Conservation (phyloP, 2,797 vertebrate genomes). For the Hirundo rustica region DNA sequence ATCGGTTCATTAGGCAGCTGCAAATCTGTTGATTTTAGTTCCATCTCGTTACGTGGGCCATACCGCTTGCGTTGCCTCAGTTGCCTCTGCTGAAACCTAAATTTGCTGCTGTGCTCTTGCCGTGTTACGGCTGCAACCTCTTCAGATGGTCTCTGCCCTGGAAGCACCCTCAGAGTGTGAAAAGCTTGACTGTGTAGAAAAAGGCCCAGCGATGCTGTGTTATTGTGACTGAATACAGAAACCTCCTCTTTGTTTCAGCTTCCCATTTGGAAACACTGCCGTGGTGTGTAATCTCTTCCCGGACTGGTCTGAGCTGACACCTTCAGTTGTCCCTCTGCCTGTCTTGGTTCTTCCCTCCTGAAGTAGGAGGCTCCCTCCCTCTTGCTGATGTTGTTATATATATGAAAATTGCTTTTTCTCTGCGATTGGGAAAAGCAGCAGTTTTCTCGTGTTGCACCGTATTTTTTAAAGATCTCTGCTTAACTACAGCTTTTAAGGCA, state of each 20-base stretch:
- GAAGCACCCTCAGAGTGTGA: background rate
- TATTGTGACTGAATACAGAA: background rate
- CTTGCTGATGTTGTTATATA: background rate
- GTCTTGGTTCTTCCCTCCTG: background rate
- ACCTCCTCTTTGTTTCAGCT: background rate
- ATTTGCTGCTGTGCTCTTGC: background rate
- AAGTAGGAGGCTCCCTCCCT: too few species aligned
- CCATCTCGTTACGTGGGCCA: background rate
- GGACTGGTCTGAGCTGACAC: background rate
- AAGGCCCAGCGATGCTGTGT: background rate
- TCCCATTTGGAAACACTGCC: background rate
- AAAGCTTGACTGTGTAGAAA: background rate
- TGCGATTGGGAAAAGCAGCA: background rate
- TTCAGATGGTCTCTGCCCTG: background rate
- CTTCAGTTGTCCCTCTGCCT: background rate
- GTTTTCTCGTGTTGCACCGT: background rate
- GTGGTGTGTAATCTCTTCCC: background rate
- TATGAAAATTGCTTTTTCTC: background rate
- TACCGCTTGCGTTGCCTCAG: background rate
- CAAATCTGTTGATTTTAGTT: background rate
- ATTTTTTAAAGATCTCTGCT: background rate
- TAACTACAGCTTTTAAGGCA: background rate
- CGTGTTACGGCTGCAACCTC: background rate
- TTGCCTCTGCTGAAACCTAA: background rate
- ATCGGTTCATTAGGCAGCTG: background rate